Evolutionary conservation across 2,113 vertebrate species (phyloP).

Genomic region (Oceanodroma tethys): DNA sequence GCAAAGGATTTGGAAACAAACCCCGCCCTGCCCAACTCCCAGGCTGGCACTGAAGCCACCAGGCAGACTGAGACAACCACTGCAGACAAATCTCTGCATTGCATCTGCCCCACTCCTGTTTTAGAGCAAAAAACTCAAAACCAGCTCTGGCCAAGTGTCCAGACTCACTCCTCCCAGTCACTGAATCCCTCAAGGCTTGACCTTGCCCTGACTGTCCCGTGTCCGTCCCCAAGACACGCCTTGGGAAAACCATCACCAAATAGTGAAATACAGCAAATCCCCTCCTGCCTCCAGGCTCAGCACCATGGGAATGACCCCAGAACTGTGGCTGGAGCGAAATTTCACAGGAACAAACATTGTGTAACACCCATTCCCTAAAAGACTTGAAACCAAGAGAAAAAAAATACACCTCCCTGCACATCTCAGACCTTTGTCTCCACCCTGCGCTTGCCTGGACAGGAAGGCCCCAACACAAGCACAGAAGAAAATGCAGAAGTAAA

Average conservation of each 20-base stretch:
- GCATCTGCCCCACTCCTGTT: neutral
- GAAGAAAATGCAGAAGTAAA: slow-evolving; percentile 67
- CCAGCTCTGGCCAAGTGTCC: neutral
- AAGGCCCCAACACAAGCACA: slow-evolving; percentile 1
- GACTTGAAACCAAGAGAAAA: neutral
- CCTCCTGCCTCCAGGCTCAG: neutral
- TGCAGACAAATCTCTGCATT: rapidly evolving
- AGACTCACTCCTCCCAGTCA: neutral
- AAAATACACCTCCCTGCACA: neutral
- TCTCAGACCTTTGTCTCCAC: neutral
- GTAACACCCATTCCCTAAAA: neutral
- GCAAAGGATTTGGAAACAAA: neutral
- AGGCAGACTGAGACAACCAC: neutral
- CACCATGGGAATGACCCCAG: neutral
- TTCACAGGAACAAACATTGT: neutral
- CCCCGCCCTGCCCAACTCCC: neutral
- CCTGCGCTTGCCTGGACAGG: slow-evolving; percentile 23
- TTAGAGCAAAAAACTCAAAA: neutral
- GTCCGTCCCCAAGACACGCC: neutral
- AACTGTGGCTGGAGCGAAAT: neutral
- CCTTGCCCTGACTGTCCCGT: neutral
- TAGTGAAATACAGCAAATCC: neutral
- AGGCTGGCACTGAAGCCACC: neutral
- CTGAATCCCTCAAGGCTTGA: neutral
- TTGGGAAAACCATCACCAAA: neutral